These are phyloP conservation scores for Acridotheres tristis DNA, from an alignment of 2,797 vertebrate species.

Conservation along the genomic window DNA sequence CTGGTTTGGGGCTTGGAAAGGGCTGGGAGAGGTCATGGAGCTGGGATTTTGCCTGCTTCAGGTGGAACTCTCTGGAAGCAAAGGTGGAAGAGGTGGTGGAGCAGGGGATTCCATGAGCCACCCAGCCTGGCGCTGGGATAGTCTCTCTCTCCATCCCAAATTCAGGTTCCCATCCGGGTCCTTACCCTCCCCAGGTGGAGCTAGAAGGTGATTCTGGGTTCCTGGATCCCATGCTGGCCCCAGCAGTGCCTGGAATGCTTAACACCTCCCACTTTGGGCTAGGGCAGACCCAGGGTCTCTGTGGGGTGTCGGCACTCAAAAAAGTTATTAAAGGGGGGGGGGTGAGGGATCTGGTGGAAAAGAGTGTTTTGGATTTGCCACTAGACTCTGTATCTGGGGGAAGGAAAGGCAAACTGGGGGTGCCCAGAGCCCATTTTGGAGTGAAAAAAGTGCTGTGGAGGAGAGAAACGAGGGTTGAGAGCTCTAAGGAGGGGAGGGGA, in stretches of 20 bases:
- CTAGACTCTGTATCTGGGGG: neutral
- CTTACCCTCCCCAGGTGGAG: neutral
- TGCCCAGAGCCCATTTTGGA: neutral
- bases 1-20: neutral
- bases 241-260: neutral
- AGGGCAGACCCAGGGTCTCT: neutral
- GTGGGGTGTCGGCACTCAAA: neutral
- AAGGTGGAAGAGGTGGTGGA: neutral
- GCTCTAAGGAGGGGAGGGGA: too few relatives aligned
- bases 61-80: neutral
- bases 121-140: neutral
- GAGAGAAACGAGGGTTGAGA: neutral
- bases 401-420: rapidly evolving
- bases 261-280: neutral
- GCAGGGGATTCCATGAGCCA: neutral
- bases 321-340: neutral
- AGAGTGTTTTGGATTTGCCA: neutral
- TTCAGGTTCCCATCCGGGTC: neutral
- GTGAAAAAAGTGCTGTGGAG: neutral
- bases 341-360: neutral
- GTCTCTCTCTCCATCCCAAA: neutral
- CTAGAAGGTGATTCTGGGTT: neutral
- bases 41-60: neutral
- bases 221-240: neutral
- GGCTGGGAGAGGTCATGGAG: neutral